These are phyloP conservation scores for Manis javanica DNA, from an alignment of 2,797 vertebrate genomes.

Conservation along the genomic window DNA sequence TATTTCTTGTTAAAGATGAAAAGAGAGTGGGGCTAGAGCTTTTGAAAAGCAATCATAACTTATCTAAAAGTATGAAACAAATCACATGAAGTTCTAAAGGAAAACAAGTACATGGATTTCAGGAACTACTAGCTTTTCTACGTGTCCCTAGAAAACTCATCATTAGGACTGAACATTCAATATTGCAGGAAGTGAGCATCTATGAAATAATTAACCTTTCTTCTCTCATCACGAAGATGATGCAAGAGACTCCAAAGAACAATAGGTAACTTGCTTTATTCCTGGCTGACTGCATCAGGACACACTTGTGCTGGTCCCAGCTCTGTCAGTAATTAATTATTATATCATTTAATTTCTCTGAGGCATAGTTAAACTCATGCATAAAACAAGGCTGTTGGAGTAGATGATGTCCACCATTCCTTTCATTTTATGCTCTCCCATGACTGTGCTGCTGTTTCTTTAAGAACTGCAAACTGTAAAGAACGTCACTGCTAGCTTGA, in stretches of 20 bases:
- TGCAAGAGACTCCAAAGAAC: background rate
- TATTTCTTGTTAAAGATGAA: conserved; percentile 74
- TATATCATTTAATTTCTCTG: background rate
- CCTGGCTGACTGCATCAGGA: background rate
- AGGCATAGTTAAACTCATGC: background rate
- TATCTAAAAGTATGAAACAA: background rate
- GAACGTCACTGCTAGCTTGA: background rate
- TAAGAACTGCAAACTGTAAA: background rate
- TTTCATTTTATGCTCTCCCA: background rate
- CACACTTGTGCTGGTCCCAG: background rate
- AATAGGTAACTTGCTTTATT: background rate
- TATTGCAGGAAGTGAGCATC: background rate
- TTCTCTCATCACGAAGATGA: background rate
- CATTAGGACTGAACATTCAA: background rate
- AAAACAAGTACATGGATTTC: background rate
- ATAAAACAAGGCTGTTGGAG: background rate
- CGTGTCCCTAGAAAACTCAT: background rate
- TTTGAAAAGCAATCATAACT: conserved; percentile 18
- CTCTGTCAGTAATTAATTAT: background rate
- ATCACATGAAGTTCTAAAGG: background rate
- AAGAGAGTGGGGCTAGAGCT: background rate
- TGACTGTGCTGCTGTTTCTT: background rate
- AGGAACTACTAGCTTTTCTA: background rate
- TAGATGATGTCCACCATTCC: background rate
- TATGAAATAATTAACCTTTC: background rate